These are phyloP conservation scores for Dasypogon diadema DNA, from an alignment of 2,888 invertebrate species.

Conservation along the genomic window DNA sequence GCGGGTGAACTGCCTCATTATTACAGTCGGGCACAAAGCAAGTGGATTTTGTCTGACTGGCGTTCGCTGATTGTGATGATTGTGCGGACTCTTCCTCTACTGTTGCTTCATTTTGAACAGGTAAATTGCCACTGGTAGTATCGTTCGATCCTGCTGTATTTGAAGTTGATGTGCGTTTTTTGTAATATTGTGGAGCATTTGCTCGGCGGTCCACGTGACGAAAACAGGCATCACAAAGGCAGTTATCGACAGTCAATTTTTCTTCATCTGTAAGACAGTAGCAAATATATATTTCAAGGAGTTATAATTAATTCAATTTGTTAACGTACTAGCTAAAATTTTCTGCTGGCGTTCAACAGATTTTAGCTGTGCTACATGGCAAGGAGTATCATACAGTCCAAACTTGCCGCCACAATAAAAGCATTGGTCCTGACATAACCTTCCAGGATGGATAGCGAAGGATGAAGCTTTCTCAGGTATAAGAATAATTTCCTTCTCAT, in stretches of 20 bases:
- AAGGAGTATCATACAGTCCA: slow-evolving; percentile 86
- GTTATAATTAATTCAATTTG: not conserved
- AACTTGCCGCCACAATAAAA: slow-evolving; percentile 90
- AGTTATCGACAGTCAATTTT: slow-evolving; percentile 85
- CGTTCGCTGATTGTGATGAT: not conserved
- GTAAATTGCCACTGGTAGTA: slow-evolving; percentile 52
- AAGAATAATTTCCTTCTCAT: slow-evolving; percentile 72
- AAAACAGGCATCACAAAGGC: slow-evolving; percentile 89
- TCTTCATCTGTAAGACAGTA: slow-evolving; percentile 83
- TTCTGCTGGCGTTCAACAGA: slow-evolving; percentile 84
- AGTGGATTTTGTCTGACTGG: slow-evolving; percentile 58
- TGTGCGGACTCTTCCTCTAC: not conserved
- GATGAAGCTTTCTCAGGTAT: slow-evolving; percentile 91
- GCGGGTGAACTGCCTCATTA: slow-evolving; percentile 73
- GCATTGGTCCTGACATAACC: slow-evolving; percentile 86
- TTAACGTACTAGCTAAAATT: slow-evolving; percentile 78
- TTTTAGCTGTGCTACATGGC: slow-evolving; percentile 89
- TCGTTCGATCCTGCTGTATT: slow-evolving; percentile 59
- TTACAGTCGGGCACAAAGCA: slow-evolving; percentile 78
- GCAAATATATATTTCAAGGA: not conserved
- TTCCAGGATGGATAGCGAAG: slow-evolving; percentile 86
- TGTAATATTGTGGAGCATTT: slow-evolving; percentile 74
- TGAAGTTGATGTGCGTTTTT: slow-evolving; percentile 70
- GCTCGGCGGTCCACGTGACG: slow-evolving; percentile 87
- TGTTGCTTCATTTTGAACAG: not conserved